phyloP scores from a whole-genome alignment of 1,140 invertebrate species.

The Bombyx mori region DNA sequence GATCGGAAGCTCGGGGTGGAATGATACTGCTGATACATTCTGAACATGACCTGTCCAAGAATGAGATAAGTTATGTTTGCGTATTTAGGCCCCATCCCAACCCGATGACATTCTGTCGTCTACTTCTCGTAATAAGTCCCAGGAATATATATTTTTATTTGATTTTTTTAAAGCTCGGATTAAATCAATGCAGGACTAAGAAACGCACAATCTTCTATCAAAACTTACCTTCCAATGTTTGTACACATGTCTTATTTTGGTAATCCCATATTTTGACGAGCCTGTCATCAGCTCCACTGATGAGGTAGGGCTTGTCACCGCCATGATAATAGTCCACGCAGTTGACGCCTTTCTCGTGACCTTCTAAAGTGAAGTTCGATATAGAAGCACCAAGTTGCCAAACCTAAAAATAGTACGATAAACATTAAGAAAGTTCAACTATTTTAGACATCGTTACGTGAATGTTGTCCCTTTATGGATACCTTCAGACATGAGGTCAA shows the following conservation, averaged over 20 bases:
- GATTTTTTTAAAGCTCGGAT: too few relatives aligned
- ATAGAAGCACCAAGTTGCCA: conserved; percentile 98
- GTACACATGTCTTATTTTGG: conserved; percentile 99
- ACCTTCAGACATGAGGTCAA: too few relatives aligned
- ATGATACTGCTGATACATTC: conserved; percentile 93
- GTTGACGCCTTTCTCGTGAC: conserved; percentile 99
- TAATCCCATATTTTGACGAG: conserved; percentile 99
- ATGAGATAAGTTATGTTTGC: neutral
- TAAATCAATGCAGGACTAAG: too few relatives aligned
- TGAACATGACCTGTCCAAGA: conserved; percentile 82
- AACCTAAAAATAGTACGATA: conserved; percentile 70
- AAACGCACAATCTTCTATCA: neutral
- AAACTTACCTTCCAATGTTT: conserved; percentile 85
- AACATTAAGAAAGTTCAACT: neutral
- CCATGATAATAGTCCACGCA: conserved; percentile 99
- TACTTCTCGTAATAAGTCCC: too few relatives aligned
- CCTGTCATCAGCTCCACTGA: conserved; percentile 98
- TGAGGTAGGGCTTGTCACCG: conserved; percentile 99
- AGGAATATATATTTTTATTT: too few relatives aligned
- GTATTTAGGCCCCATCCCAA: too few relatives aligned
- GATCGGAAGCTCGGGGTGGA: conserved; percentile 98
- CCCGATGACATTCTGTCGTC: too few relatives aligned
- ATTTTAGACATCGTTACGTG: conserved; percentile 2
- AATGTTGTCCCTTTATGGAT: neutral
- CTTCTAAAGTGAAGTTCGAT: conserved; percentile 98